Evolutionary conservation across 2,113 vertebrate species (phyloP), one percentile per base, ranked within the genome.

Genomic region (Dendropsophus ebraccatus): DNA sequence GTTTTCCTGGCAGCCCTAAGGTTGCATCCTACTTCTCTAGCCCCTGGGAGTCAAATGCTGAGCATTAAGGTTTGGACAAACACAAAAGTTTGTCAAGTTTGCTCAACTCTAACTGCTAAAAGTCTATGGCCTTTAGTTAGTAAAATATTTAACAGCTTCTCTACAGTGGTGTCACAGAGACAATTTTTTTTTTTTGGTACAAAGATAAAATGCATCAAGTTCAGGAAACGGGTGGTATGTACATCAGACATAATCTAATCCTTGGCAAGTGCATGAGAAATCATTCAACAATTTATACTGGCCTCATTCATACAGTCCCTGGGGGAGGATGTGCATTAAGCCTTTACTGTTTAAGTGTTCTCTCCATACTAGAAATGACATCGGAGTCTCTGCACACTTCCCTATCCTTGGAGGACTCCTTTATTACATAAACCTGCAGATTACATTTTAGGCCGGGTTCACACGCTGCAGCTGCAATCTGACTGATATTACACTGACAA

Each of bases 301-400:
- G 25, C 13, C 54, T 19, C 32, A 30, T 50, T 49, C 77, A 41
- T 23, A 80, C 21, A 28, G 77, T 80, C 77, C 54, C 54, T 41
- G n/a, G 54, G 76, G 49, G 13, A 5, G 56, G 6, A 45, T 60
- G 35, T 80, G 54, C 50, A 80, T 77, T 77, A 77, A 77, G 25
- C 75, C 75, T 32, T 77, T 54, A 77, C 28, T 17, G n/a, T 75
- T 50, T 50, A 75, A 75, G 73, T 30, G 45, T 52, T 70, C 32
- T 52, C 28, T 77, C 28, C 32, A 14, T 35, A 77, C 10, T 19
- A 77, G 74, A 75, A 52, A 54, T 77, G 9, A 73, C 19, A 45
- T n/a, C 30, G 7, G 35, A 81, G 28, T 65, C 49, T 28, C 78
- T 47, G 78, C 37, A 65, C 14, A 45, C 37, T 41, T 17, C 58